A percentile compares a stretch with the other conserved stretches of the same genome.
Evolutionary conservation across 2,113 vertebrate genomes (phyloP).

Genomic region (Ailurus styani): DNA sequence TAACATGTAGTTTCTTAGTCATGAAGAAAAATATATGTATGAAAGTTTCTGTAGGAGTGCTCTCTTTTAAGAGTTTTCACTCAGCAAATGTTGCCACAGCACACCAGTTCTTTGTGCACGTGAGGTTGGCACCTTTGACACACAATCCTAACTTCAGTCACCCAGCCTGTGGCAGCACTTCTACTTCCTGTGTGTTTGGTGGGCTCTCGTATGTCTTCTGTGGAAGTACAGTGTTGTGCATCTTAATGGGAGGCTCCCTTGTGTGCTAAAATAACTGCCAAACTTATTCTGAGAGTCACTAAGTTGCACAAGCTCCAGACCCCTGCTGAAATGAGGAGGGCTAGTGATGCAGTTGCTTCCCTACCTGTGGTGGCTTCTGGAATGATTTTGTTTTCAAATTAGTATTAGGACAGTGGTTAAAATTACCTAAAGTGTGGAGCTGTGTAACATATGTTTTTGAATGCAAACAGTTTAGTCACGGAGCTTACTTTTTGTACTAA

Average conservation of each 20-base stretch:
- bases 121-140: background rate
- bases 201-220: background rate
- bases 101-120: fast-evolving
- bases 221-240: background rate
- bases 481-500: background rate
- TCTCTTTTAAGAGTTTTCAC: background rate
- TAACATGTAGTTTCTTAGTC: background rate
- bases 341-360: background rate
- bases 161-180: background rate
- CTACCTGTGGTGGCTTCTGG: background rate
- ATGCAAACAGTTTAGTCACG: background rate
- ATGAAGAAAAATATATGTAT: background rate
- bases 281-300: background rate
- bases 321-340: background rate
- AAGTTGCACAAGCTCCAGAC: background rate
- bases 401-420: background rate
- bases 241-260: background rate
- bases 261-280: background rate
- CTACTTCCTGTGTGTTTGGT: background rate
- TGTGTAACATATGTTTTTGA: background rate
- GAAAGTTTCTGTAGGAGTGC: background rate
- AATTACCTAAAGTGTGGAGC: background rate
- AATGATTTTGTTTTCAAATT: background rate
- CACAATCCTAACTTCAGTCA: background rate
- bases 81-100: background rate